Percentiles rank a stretch among this genome's conserved stretches.
Evolutionary conservation across 2,113 vertebrate genomes (phyloP).

Genomic region (Pedetes capensis): DNA sequence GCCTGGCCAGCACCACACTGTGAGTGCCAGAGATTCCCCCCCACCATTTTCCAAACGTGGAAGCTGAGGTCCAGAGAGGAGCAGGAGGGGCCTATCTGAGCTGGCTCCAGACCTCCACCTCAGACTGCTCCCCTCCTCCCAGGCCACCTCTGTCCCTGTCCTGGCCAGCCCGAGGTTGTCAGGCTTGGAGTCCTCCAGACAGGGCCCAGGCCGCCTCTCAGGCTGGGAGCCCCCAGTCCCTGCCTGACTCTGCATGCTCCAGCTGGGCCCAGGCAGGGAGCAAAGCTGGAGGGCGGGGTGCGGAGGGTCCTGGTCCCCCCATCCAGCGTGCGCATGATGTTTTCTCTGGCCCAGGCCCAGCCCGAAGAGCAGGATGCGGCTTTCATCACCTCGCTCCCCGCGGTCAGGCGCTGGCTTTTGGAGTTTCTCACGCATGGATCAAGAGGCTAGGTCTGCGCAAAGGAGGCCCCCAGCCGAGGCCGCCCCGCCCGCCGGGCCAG

Average conservation of each 20-base stretch:
- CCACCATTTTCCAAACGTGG: neutral
- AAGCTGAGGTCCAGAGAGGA: neutral
- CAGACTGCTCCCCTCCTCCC: no score
- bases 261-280: neutral
- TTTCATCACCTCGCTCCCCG: constrained; percentile 75
- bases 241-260: neutral
- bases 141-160: neutral
- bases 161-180: neutral
- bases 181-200: neutral
- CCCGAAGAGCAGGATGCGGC: constrained; percentile 59
- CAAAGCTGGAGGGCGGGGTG: neutral
- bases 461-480: constrained; percentile 6
- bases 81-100: neutral
- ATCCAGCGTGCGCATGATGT: neutral
- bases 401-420: neutral
- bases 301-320: neutral
- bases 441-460: constrained; percentile 4
- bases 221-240: neutral
- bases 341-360: constrained; percentile 70
- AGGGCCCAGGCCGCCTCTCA: neutral
- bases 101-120: neutral
- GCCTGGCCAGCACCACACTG: neutral
- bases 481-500: neutral
- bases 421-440: constrained; percentile 69
- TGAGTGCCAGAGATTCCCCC: neutral